Conservation (phyloP, 2,113 vertebrate species). For the Trichechus manatus region DNA sequence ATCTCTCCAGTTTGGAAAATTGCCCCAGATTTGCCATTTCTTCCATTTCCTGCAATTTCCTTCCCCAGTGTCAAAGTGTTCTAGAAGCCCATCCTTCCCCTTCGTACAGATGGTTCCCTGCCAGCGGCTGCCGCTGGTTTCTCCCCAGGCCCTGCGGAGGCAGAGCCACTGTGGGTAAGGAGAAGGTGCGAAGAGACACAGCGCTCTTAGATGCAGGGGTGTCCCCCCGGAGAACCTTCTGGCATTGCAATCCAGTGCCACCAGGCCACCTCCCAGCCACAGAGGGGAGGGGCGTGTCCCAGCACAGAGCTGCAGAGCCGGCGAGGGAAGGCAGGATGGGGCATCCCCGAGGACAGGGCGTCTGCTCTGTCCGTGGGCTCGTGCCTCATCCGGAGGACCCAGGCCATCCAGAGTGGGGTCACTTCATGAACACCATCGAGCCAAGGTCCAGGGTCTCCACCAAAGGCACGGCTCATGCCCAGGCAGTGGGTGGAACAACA, state of each 20-base stretch:
- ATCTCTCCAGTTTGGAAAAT: not conserved
- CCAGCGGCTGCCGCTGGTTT: slow-evolving; percentile 10
- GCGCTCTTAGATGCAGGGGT: not conserved
- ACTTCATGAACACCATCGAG: too few relatives aligned
- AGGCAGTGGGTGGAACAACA: too few relatives aligned
- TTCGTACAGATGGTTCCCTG: not conserved
- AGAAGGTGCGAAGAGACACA: not conserved
- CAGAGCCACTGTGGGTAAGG: not conserved
- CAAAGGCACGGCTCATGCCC: too few relatives aligned
- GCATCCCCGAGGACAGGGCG: rapidly evolving
- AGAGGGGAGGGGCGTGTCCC: not conserved
- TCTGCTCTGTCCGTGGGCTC: too few relatives aligned
- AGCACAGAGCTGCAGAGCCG: not conserved
- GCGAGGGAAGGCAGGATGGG: not conserved
- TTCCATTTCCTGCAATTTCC: slow-evolving; percentile 53
- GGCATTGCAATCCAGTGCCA: not conserved
- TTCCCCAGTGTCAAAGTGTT: not conserved
- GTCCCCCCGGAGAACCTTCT: not conserved
- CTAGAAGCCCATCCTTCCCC: not conserved
- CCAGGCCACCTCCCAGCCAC: not conserved
- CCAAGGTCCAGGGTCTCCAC: too few relatives aligned
- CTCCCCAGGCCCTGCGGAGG: not conserved
- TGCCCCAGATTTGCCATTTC: not conserved
- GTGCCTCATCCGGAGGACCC: not conserved
- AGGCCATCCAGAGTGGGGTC: not conserved